These are phyloP conservation scores for Bombus ignitus DNA, from an alignment of 1,140 invertebrate genomes.

Conservation along the genomic window DNA sequence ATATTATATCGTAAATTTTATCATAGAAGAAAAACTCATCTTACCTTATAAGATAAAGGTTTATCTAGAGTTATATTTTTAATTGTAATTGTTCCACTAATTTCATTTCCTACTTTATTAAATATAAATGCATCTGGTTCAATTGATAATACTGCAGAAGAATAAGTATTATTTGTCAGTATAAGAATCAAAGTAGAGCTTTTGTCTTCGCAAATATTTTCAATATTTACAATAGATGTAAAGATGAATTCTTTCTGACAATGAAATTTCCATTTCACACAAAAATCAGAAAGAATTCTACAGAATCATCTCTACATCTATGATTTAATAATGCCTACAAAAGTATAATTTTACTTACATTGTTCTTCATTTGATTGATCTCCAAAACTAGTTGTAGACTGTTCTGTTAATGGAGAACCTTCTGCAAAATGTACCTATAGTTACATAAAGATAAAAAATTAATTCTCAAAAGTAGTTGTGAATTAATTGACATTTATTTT, in stretches of 20 bases:
- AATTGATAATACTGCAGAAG: conserved; percentile 81
- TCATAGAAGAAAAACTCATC: conserved; percentile 6
- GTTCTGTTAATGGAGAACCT: conserved; percentile 83
- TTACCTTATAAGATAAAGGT: conserved; percentile 89
- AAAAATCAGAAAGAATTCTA: too few relatives aligned
- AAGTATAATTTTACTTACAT: conserved; percentile 70
- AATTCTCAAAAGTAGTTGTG: neutral
- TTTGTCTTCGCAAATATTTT: conserved; percentile 2
- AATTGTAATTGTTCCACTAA: conserved; percentile 86
- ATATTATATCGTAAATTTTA: conserved; percentile 11
- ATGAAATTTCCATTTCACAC: too few relatives aligned
- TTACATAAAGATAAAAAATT: conserved; percentile 4
- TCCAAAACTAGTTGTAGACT: conserved; percentile 69
- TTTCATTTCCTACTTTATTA: conserved; percentile 85
- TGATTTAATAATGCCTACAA: too few relatives aligned
- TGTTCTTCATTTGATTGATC: conserved; percentile 73
- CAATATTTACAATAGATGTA: neutral
- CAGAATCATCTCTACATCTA: too few relatives aligned
- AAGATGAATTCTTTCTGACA: too few relatives aligned
- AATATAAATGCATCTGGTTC: conserved; percentile 86
- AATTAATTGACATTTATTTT: neutral
- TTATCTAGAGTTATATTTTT: conserved; percentile 86
- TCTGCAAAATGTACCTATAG: conserved; percentile 85
- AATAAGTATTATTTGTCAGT: neutral
- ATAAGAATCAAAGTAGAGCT: conserved; percentile 26